A percentile compares a stretch with the other conserved stretches of the same genome.
phyloP scores from a whole-genome alignment of 2,113 vertebrate genomes.

The Fregetta grallaria region DNA sequence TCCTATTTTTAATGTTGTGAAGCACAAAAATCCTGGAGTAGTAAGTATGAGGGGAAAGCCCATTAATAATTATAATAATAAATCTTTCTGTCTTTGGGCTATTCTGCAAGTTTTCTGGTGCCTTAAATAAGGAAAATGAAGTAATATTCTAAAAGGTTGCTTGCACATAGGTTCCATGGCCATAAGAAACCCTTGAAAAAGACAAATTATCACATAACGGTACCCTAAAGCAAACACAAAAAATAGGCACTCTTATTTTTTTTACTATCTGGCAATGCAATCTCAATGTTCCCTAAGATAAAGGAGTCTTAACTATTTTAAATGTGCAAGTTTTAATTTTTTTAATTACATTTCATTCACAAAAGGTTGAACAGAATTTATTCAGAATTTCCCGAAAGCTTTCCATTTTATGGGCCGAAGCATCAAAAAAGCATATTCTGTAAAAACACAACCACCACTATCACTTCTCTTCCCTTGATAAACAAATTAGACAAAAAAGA shows the following conservation, averaged over 20 bases:
- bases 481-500: background rate
- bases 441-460: background rate
- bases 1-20: background rate
- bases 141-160: background rate
- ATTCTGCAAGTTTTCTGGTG: background rate
- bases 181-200: background rate
- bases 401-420: background rate
- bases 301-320: background rate
- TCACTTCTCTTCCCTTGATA: background rate
- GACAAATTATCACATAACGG: background rate
- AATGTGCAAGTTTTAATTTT: background rate
- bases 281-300: background rate
- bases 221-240: background rate
- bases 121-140: background rate
- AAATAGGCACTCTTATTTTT: background rate
- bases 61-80: background rate
- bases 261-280: background rate
- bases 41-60: background rate
- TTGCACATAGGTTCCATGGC: background rate
- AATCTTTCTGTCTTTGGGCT: background rate
- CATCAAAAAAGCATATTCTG: background rate
- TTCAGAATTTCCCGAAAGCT: background rate
- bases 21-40: background rate
- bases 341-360: background rate
- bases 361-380: background rate